Evolutionary conservation across 2,797 vertebrate species (phyloP).

Genomic region (Paedocypris micromegethes): DNA sequence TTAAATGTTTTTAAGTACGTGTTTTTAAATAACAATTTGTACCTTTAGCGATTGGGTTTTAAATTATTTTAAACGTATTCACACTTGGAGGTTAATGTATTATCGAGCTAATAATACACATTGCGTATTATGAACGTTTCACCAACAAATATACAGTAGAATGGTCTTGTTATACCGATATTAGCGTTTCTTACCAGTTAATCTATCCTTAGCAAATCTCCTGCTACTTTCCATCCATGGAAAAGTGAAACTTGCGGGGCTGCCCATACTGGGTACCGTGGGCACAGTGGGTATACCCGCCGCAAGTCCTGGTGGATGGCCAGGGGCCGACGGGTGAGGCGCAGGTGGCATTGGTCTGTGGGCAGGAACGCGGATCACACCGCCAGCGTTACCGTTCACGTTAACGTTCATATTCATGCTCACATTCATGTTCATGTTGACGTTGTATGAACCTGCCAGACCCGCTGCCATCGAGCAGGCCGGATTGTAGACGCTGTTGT

Average conservation of each 20-base stretch:
- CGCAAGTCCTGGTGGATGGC: constrained; percentile 56
- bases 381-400: constrained; percentile 69
- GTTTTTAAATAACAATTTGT: too few species aligned
- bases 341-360: constrained; percentile 73
- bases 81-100: too few species aligned
- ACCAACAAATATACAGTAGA: background rate
- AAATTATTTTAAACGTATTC: too few species aligned
- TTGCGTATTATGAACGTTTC: background rate
- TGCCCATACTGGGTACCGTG: constrained; percentile 63
- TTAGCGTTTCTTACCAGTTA: constrained; percentile 76
- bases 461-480: constrained; percentile 79
- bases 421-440: constrained; percentile 85
- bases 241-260: constrained; percentile 79
- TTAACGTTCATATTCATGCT: constrained; percentile 79
- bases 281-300: constrained; percentile 55
- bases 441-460: constrained; percentile 76
- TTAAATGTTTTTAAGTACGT: too few species aligned
- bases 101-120: too few species aligned
- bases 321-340: constrained; percentile 60
- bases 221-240: constrained; percentile 94
- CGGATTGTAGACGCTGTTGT: constrained; percentile 75
- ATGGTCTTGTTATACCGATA: background rate
- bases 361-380: constrained; percentile 87
- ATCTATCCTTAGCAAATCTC: constrained; percentile 86
- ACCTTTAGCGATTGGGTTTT: too few species aligned